Base-by-base conservation (phyloP, 2,888 invertebrate genomes). In the Trichopria drosophilae region DNA sequence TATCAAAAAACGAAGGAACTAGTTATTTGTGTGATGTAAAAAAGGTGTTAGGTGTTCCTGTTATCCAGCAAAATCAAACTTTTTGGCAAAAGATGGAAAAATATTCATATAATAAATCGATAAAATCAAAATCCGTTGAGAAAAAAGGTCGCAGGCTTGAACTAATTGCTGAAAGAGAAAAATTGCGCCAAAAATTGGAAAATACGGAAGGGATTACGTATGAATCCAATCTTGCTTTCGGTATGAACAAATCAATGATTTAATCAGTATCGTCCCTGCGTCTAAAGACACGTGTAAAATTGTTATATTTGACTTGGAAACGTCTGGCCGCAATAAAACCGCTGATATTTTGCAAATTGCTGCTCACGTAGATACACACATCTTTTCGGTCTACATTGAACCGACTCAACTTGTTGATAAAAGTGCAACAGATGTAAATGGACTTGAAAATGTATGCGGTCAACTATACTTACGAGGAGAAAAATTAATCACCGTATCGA, bases 1-100 rank as follows among this genome's bases (percentile, higher is more conserved):
- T 51, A 12, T 31, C 31, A 32, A 45, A 41, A 32, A 51, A 55
- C 36, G 47, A 55, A 28, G 55, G 51, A 10, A 31, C 51, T 24
- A 41, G 28, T 31, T 50, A 46, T 28, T 37, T 49, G 35, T 15
- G 40, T 23, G 37, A 48, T 12, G 44, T 53, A 19, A 45, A 34
- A 23, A 24, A 53, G 28, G 28, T 39, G 19, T 23, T 53, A 28
- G 37, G 32, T 10, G 29, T 46, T n/a, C 10, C 34, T 19, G 32
- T 39, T 22, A n/a, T n/a, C 13, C 18, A 13, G 15, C 26, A 32
- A 40, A 28, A 39, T 18, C 23, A 32, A 20, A 37, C 19, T 19
- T 36, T 31, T 35, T 32, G 44, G n/a, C 13, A 32, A 20, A n/a
- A 29, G 16, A 20, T 35, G 22, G 46, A 45, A 35, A 23, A 31